A percentile compares a stretch with the other conserved stretches of the same genome.
phyloP scores from a whole-genome alignment of 2,797 vertebrate genomes.

The Picus viridis region DNA sequence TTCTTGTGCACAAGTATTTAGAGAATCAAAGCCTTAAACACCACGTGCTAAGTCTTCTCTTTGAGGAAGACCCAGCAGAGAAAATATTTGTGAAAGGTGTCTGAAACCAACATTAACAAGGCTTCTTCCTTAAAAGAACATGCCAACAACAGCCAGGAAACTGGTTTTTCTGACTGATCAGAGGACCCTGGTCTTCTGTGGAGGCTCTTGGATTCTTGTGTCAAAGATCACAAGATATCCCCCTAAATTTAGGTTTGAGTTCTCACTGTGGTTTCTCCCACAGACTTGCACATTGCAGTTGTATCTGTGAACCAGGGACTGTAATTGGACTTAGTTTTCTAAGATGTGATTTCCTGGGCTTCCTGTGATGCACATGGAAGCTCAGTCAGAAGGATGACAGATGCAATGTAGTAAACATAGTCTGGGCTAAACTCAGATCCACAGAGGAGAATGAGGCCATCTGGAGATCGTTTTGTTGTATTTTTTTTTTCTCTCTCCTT shows the following conservation, averaged over 20 bases:
- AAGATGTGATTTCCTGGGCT: not conserved
- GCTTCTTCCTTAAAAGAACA: not conserved
- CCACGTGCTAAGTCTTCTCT: not conserved
- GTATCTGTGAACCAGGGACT: not conserved
- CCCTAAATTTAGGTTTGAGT: not conserved
- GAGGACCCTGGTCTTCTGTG: not conserved
- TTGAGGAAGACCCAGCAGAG: not conserved
- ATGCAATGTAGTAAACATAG: not conserved
- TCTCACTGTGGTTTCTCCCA: not conserved
- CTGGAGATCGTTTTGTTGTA: not conserved
- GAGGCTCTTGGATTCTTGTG: not conserved
- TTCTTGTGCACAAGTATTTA: not conserved
- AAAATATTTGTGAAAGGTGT: not conserved
- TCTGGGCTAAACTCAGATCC: not conserved
- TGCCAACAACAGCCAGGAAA: not conserved
- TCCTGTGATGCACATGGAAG: not conserved
- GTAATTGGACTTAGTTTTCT: not conserved
- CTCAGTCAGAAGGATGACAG: not conserved
- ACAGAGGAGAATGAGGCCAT: not conserved
- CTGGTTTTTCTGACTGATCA: not conserved
- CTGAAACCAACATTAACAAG: not conserved
- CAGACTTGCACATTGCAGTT: not conserved
- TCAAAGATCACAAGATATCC: not conserved
- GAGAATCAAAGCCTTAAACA: not conserved
- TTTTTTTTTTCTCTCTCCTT: not conserved